Conservation (phyloP, 2,113 vertebrate species). For the Sebastes schlegelii region DNA sequence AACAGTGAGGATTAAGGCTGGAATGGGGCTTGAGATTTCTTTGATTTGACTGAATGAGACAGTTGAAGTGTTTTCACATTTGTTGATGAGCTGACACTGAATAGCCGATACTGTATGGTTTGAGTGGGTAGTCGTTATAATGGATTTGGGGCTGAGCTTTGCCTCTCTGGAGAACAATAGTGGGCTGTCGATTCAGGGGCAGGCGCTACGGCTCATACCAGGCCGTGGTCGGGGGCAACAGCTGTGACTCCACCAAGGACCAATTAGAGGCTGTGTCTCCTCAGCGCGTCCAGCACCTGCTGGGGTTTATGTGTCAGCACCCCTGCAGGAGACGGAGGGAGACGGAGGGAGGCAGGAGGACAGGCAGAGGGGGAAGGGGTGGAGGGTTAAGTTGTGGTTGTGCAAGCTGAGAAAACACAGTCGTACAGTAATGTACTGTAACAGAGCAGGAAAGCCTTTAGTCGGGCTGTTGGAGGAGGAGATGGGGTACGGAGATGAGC, state of each 20-base stretch:
- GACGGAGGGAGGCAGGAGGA: conserved; percentile 46
- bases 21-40: conserved; percentile 18
- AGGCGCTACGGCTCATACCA: conserved; percentile 64
- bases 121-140: conserved; percentile 45
- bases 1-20: conserved; percentile 32
- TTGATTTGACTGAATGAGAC: conserved; percentile 26
- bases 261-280: conserved; percentile 80
- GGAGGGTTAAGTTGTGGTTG: conserved; percentile 20
- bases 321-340: conserved; percentile 62
- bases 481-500: conserved; percentile 51
- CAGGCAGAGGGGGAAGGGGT: conserved; percentile 20
- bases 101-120: conserved; percentile 43
- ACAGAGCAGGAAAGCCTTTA: conserved; percentile 26
- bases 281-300: conserved; percentile 80
- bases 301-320: conserved; percentile 78
- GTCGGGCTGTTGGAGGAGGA: conserved; percentile 42
- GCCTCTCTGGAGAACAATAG: conserved; percentile 74
- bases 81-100: conserved; percentile 29
- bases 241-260: conserved; percentile 79
- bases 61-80: conserved; percentile 17
- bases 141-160: conserved; percentile 56
- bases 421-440: conserved; percentile 55
- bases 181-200: conserved; percentile 65
- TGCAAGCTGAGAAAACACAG: conserved; percentile 47
- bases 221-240: conserved; percentile 79